Percentiles rank a stretch among this genome's conserved stretches.
Evolutionary conservation across 2,113 vertebrate genomes (phyloP).

Genomic region (Limanda limanda): DNA sequence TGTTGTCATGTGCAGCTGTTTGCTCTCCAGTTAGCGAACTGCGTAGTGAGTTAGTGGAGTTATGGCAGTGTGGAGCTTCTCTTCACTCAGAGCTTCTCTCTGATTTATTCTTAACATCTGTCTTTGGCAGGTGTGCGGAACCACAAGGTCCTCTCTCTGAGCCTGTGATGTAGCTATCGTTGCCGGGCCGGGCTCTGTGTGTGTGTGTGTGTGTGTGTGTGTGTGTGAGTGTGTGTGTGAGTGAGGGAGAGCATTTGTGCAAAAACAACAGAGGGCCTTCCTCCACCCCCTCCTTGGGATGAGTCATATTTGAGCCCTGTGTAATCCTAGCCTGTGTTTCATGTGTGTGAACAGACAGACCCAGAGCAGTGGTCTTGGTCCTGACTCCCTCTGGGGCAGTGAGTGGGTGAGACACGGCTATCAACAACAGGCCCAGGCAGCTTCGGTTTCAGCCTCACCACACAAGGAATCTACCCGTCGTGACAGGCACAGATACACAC

Average conservation of each 20-base stretch:
- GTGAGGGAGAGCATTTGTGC: slow-evolving; percentile 16
- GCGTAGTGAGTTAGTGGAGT: slow-evolving; percentile 68
- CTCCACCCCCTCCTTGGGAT: slow-evolving; percentile 61
- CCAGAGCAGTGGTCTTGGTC: slow-evolving; percentile 72
- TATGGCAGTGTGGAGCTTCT: slow-evolving; percentile 59
- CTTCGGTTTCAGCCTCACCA: slow-evolving; percentile 68
- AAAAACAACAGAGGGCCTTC: slow-evolving; percentile 62
- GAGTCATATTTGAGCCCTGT: slow-evolving; percentile 77
- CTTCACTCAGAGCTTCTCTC: slow-evolving; percentile 64
- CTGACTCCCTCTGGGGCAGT: slow-evolving; percentile 69
- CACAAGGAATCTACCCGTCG: slow-evolving; percentile 59
- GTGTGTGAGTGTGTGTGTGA: neutral
- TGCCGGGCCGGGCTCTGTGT: slow-evolving; percentile 8
- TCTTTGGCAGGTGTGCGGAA: slow-evolving; percentile 83
- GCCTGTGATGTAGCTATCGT: slow-evolving; percentile 75
- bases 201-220: neutral
- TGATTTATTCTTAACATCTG: slow-evolving; percentile 84
- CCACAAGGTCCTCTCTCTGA: slow-evolving; percentile 72
- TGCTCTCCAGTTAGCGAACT: slow-evolving; percentile 71
- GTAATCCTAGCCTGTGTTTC: slow-evolving; percentile 77
- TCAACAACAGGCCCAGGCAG: slow-evolving; percentile 70
- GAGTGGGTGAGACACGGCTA: slow-evolving; percentile 76
- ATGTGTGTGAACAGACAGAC: slow-evolving; percentile 78
- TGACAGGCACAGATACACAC: slow-evolving; percentile 57
- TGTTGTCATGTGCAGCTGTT: slow-evolving; percentile 84